Base-by-base conservation (phyloP, 2,888 invertebrate genomes). In the Hirtodrosophila cameraria region DNA sequence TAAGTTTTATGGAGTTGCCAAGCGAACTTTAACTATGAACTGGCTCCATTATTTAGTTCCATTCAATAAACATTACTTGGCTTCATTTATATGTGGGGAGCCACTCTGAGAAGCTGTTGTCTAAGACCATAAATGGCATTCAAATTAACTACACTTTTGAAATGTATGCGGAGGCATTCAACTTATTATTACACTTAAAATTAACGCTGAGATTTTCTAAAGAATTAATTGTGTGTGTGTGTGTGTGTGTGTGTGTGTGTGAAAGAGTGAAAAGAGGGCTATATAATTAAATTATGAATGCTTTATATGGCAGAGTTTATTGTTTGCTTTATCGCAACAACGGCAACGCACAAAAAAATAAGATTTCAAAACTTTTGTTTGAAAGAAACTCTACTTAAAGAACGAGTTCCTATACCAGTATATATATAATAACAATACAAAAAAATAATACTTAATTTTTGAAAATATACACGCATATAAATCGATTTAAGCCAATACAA, bases 201-300 rank as follows among this genome's bases (percentile, higher is more conserved):
- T 76, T 68, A 70, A 79, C 50, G 65, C 36, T 35, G 41, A 55
- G 62, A 64, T 74, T 83, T 79, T 80, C 68, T 69, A 83, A 66
- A 76, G 83, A 83, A 76, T 65, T 61, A 48, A 36, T 55, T 72
- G 30, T 13, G 23, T 27, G 3, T 25, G 25, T 27, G 39, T 30
- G 16, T 42, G 57, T 43, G 28, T 33, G 20, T 48, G 8, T 48
- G 11, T 39, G 16, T 57, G 11, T 49, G 41, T 54, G 39, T 75
- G n/a, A n/a, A n/a, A n/a, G n/a, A 41, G 31, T 41, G 55, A 27
- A 41, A 53, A 49, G 63, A n/a, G 46, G 63, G 53, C 72, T 64
- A 64, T 79, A 80, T 80, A 79, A 83, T 80, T 80, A 79, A 83
- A 80, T 80, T 83, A 80, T 83, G 79, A 80, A 83, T 79, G 83